These are phyloP conservation scores for Lerema accius DNA, from an alignment of 1,140 invertebrate genomes.

Conservation along the genomic window DNA sequence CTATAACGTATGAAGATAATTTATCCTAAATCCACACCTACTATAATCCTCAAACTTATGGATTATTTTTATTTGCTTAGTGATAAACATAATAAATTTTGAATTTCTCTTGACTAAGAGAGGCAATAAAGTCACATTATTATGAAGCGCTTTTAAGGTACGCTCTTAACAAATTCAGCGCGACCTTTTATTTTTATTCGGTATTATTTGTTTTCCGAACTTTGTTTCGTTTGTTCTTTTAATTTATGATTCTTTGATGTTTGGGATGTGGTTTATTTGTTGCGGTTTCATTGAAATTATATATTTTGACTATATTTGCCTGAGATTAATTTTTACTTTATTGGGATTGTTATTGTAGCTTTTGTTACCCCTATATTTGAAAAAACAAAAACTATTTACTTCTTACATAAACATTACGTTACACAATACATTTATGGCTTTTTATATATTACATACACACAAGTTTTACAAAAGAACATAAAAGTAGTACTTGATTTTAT, in stretches of 20 bases:
- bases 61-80: too few relatives aligned
- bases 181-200: conserved; percentile 69
- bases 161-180: conserved; percentile 58
- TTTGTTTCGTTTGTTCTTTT: conserved; percentile 53
- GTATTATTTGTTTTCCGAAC: conserved; percentile 59
- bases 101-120: conserved; percentile 18
- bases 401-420: too few relatives aligned
- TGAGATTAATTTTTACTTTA: neutral
- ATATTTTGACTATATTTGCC: neutral
- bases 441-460: too few relatives aligned
- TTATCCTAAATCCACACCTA: too few relatives aligned
- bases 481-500: too few relatives aligned
- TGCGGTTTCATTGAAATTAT: conserved; percentile 21
- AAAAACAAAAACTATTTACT: too few relatives aligned
- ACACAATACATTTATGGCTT: too few relatives aligned
- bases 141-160: conserved; percentile 43
- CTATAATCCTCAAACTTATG: too few relatives aligned
- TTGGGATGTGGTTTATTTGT: conserved; percentile 35
- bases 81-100: conserved; percentile 19
- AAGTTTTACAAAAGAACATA: too few relatives aligned
- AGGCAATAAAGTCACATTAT: conserved; percentile 31
- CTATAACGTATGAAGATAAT: too few relatives aligned
- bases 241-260: conserved; percentile 64
- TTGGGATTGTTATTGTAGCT: neutral
- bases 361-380: too few relatives aligned